Conservation (phyloP, 2,113 vertebrate genomes). For the Cromileptes altivelis region DNA sequence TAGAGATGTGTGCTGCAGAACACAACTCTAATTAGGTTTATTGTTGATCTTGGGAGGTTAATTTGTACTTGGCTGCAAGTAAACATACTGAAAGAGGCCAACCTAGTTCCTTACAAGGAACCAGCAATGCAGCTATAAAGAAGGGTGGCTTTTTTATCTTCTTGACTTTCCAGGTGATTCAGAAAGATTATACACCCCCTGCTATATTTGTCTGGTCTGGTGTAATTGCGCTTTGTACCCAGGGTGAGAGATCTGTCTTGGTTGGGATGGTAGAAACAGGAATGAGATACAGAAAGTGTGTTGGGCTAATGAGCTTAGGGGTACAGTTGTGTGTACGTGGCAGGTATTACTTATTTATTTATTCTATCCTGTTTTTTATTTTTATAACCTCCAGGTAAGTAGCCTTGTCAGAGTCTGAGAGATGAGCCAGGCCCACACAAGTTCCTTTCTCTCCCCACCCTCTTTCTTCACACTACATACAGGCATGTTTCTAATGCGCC, state of each 20-base stretch:
- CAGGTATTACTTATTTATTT: conserved; percentile 51
- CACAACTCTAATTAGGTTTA: conserved; percentile 81
- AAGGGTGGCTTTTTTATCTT: conserved; percentile 53
- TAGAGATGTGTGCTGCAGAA: conserved; percentile 76
- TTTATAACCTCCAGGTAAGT: conserved; percentile 68
- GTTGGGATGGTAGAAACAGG: conserved; percentile 36
- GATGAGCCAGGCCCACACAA: conserved; percentile 73
- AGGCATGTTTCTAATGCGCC: conserved; percentile 58
- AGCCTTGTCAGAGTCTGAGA: conserved; percentile 72
- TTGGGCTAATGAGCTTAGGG: conserved; percentile 75
- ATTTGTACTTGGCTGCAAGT: conserved; percentile 80
- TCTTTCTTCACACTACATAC: conserved; percentile 39
- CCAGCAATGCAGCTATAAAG: conserved; percentile 21
- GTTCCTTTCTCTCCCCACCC: conserved; percentile 19
- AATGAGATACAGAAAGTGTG: conserved; percentile 55
- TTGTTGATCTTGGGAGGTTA: conserved; percentile 83
- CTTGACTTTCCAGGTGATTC: conserved; percentile 74
- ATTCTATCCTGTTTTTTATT: conserved; percentile 51
- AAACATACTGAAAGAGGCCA: conserved; percentile 69
- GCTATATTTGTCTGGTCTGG: conserved; percentile 63
- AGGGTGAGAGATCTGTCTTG: conserved; percentile 62
- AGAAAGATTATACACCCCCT: conserved; percentile 60
- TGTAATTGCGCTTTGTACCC: conserved; percentile 60
- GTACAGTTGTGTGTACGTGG: conserved; percentile 50
- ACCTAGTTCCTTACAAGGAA: conserved; percentile 59